phyloP scores from a whole-genome alignment of 2,797 vertebrate species.

The Hypotaenidia okinawae region DNA sequence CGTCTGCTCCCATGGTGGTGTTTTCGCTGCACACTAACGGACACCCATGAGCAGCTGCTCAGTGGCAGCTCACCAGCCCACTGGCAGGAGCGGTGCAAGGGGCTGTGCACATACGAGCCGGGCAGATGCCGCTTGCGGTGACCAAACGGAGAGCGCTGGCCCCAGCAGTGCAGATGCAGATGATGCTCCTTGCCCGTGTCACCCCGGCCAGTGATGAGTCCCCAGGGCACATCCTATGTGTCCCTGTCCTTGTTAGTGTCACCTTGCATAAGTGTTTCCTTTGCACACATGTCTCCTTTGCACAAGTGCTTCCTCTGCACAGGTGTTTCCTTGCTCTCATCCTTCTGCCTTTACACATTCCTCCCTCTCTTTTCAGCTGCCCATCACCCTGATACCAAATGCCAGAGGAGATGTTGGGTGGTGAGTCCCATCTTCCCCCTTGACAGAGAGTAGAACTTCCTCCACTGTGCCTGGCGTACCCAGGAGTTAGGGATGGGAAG shows the following conservation, averaged over 20 bases:
- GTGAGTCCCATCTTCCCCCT: neutral
- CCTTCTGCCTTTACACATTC: neutral
- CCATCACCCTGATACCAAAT: neutral
- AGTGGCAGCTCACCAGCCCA: rapidly evolving
- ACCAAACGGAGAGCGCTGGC: neutral
- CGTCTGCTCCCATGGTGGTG: rapidly evolving
- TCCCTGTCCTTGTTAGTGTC: rapidly evolving
- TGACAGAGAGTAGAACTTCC: neutral
- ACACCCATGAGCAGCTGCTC: neutral
- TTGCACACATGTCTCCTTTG: neutral
- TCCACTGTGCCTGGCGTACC: neutral
- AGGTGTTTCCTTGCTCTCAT: rapidly evolving
- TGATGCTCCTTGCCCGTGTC: rapidly evolving
- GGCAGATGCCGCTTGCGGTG: neutral
- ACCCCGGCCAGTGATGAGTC: too few species aligned
- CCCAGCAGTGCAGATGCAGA: rapidly evolving
- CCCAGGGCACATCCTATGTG: rapidly evolving
- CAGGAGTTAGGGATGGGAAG: neutral
- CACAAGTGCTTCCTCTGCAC: neutral
- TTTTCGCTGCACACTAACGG: rapidly evolving
- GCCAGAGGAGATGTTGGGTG: neutral
- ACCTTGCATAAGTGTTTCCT: neutral
- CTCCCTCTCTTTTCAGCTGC: neutral
- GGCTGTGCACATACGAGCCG: rapidly evolving
- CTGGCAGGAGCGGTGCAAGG: neutral